Base-by-base conservation (phyloP, 2,113 vertebrate species). In the Zeus faber region DNA sequence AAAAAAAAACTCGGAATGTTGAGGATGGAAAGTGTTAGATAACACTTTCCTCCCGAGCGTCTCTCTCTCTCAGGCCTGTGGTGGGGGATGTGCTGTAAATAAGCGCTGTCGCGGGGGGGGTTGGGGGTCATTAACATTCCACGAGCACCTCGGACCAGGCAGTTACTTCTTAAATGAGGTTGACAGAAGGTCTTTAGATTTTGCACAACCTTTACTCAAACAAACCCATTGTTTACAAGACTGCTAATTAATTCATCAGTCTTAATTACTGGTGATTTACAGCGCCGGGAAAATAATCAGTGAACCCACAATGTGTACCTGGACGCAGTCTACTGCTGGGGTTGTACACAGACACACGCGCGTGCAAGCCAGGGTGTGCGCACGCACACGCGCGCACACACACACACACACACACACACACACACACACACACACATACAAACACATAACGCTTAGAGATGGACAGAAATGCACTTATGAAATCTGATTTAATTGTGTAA, bases 131-230 rank as follows among this genome's bases (percentile, higher is more conserved):
- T 73, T 84, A 74, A 65, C 46, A 79, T 62, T 86, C 59, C 54
- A 82, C 85, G 81, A 85, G 69, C 79, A 67, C 39, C 77, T 65
- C 58, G 79, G 73, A 87, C 45, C 67, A 88, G 89, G 79, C 78
- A 86, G 88, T 84, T 85, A 87, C 86, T 79, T 53, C 79, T 51
- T 83, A 87, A 89, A 86, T 82, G 76, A 90, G 84, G 61, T 66
- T 88, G 88, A 90, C 85, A 90, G 83, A 89, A 87, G 82, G 88
- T 85, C 87, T 91, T 92, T 90, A 89, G 81, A 85, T 83, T 76
- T 56, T 76, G 83, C 74, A 65, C 80, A 89, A 87, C 86, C 58
- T 88, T 85, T 89, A 60, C 78, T 79, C 85, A 81, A 81, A 87
- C 79, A 90, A 89, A 89, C 79, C 57, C 73, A 87, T 76, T 88